phyloP scores from a whole-genome alignment of 1,140 invertebrate species.

The Pseudoatta argentina region DNA sequence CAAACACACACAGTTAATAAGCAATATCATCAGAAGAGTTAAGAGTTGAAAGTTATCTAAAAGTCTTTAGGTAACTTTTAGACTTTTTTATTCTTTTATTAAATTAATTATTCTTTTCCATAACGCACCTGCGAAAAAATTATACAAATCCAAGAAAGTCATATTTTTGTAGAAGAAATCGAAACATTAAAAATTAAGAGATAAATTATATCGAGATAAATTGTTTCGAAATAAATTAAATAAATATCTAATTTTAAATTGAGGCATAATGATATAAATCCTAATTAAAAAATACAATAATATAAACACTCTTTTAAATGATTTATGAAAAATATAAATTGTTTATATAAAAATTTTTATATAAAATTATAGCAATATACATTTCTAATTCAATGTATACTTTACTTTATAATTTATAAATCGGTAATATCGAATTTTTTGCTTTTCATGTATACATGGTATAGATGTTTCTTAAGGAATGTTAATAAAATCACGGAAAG shows the following conservation, averaged over 20 bases:
- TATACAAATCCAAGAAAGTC: neutral
- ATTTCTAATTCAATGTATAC: neutral
- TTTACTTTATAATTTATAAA: neutral
- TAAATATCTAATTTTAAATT: conserved; percentile 11
- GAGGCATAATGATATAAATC: too few species aligned
- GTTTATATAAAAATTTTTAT: neutral
- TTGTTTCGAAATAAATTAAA: conserved; percentile 13
- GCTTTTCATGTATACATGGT: neutral
- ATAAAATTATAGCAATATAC: neutral
- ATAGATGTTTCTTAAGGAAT: neutral
- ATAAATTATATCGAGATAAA: neutral
- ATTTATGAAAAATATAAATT: conserved; percentile 5
- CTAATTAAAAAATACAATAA: neutral
- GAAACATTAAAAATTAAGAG: neutral
- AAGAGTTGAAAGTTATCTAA: too few species aligned
- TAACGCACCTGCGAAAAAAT: neutral
- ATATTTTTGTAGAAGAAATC: neutral
- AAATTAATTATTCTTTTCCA: neutral
- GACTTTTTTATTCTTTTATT: too few species aligned
- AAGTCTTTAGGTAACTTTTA: too few species aligned
- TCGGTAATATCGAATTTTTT: neutral
- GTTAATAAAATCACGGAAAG: conserved; percentile 16
- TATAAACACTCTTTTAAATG: neutral
- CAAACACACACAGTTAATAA: neutral
- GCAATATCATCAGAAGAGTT: neutral